Base-by-base conservation (phyloP, 23 tunicate genomes). In the Clavelina lepadiformis region DNA sequence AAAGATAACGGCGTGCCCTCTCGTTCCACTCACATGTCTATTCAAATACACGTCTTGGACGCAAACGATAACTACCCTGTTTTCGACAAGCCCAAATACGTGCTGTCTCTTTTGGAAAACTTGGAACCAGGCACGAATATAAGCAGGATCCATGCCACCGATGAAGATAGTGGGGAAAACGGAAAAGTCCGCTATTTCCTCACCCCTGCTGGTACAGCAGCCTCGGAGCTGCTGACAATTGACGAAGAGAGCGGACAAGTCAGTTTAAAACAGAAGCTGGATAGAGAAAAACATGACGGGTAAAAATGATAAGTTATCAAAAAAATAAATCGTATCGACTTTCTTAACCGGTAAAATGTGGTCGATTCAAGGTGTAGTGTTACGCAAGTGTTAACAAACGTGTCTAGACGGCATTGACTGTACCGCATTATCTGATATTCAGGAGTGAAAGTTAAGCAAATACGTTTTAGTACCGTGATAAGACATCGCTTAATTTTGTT, bases 271-370 rank as follows among this genome's bases (percentile, higher is more conserved):
- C 28, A 58, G 32, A 71, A 76, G 7, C 65, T 86, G 50, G 78
- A 86, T 23, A 51, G 77, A 24, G 85, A 86, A 65, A 27, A 31
- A 2, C 80, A 86, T 46, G 83, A 86, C 36, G 95, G 95, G 95
- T 86, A 38, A 78, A n/a, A 19, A 54, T 20, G 19, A 11, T 41
- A 41, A 30, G 25, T 33, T 33, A 54, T 20, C n/a, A 49, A 67
- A 21, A 18, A 18, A 7, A 11, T 5, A 22, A 41, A 41, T 41
- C 49, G 49, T 8, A 41, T 41, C 15, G 49, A 11, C 15, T 41
- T 41, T 41, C 65, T 21, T 59, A 36, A 53, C 58, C 28, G 58
- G 58, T 53, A 18, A 53, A 18, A 26, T 59, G 29, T n/a, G n/a
- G n/a, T n/a, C n/a, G n/a, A n/a, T n/a, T n/a, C n/a, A n/a, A n/a